These are phyloP conservation scores for Tanytarsus gracilentus DNA, from an alignment of 2,888 invertebrate species.

Conservation along the genomic window DNA sequence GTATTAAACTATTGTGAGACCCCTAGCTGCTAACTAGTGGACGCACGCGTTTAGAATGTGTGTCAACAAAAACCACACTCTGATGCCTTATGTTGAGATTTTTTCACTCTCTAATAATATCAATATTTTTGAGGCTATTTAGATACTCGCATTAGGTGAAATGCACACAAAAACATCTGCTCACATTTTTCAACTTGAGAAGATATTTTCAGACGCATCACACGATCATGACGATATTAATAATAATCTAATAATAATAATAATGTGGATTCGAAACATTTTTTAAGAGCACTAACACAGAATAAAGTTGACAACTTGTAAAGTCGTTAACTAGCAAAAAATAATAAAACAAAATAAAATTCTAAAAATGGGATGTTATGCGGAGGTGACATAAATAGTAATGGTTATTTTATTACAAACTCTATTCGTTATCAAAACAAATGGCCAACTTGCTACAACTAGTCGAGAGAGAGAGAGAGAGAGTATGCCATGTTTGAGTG, in stretches of 20 bases:
- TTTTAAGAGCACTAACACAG: too few species aligned
- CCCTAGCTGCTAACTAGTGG: neutral
- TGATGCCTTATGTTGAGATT: constrained; percentile 22
- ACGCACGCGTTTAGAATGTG: neutral
- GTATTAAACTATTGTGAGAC: neutral
- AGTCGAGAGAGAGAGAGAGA: neutral
- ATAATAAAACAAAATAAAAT: too few species aligned
- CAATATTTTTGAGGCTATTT: constrained; percentile 29
- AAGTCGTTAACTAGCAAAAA: too few species aligned
- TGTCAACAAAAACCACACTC: neutral
- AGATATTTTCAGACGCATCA: too few species aligned
- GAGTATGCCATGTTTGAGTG: constrained; percentile 16
- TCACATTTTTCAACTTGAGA: too few species aligned
- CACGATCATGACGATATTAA: too few species aligned
- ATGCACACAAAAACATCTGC: constrained; percentile 7
- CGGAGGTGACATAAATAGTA: constrained; percentile 12
- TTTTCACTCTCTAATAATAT: constrained; percentile 18
- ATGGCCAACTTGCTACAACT: too few species aligned
- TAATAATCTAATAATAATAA: too few species aligned
- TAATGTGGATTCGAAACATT: too few species aligned
- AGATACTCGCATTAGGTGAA: constrained; percentile 12
- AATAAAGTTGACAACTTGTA: too few species aligned
- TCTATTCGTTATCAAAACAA: constrained; percentile 21
- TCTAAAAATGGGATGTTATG: too few species aligned
- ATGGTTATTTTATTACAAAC: constrained; percentile 25